phyloP scores from a whole-genome alignment of 2,797 vertebrate species.

The Petrocephalus schoutedeni region DNA sequence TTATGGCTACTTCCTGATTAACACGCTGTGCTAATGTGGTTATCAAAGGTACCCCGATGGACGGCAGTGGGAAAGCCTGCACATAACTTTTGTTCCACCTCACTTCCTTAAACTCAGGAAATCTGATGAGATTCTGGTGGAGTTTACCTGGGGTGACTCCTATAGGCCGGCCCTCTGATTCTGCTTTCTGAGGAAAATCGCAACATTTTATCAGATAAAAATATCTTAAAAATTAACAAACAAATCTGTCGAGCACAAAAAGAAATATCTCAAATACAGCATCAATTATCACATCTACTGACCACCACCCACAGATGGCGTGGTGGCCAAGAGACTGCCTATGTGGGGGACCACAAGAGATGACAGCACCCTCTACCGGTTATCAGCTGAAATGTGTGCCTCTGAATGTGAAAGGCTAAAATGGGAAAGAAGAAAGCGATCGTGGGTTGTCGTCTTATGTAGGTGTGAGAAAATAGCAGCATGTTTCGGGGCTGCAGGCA shows the following conservation, averaged over 20 bases:
- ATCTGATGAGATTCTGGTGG: neutral
- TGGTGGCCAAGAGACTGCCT: neutral
- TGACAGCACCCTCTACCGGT: too few relatives aligned
- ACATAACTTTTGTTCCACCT: neutral
- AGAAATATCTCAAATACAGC: neutral
- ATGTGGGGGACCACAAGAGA: neutral
- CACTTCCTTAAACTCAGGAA: neutral
- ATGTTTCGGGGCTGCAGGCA: neutral
- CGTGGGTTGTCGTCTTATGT: neutral
- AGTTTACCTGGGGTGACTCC: neutral
- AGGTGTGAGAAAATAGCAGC: neutral
- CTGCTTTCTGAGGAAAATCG: neutral
- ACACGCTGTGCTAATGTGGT: conserved; percentile 6
- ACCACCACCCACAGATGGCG: neutral
- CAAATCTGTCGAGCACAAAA: neutral
- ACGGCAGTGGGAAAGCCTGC: neutral
- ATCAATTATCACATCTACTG: neutral
- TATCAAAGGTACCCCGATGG: conserved; percentile 15
- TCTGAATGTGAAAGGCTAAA: neutral
- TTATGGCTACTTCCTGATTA: conserved; percentile 24
- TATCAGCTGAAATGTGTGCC: neutral
- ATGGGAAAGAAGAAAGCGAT: neutral
- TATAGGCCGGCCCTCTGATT: neutral
- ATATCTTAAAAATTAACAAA: neutral
- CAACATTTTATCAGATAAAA: neutral